Base-by-base conservation (phyloP, 2,113 vertebrate genomes). In the Calidris pugnax region DNA sequence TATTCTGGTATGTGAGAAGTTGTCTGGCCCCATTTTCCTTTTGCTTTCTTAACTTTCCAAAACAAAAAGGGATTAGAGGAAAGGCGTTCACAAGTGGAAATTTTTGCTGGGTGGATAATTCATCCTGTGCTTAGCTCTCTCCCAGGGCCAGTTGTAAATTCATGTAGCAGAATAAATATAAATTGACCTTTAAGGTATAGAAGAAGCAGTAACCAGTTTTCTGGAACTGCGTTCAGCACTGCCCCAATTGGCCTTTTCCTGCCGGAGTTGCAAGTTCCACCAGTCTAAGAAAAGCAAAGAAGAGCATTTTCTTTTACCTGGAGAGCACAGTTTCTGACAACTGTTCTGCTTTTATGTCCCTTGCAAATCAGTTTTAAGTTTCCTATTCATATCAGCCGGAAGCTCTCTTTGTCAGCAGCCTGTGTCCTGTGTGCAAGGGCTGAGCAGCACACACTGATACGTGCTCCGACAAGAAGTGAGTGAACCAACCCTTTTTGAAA, bases 11-110 rank as follows among this genome's bases (percentile, higher is more conserved):
- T 62, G 74, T 27, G 66, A 83, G 47, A 86, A 92, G 15, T 78
- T 47, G 67, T 30, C 88, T 69, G 87, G 71, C 68, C 68, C 73
- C 2, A 3, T 62, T 90, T 67, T 89, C 77, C 67, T 69, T 92
- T 75, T 89, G 85, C 82, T 85, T 94, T 95, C 92, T 88, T 92
- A 83, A 76, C 76, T 57, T 94, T 91, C 78, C 80, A 76, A 88
- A 96, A 97, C 88, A 91, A 87, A 76, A 92, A 76, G 41, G n/a
- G 67, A 86, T 86, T 50, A 87, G 84, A 97, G 92, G 95, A 96
- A 97, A 97, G 96, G 91, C 89, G 86, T 95, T 95, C 89, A 95
- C 89, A 94, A 95, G 77, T 76, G 95, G 95, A 95, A 96, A 87
- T 64, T 90, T 90, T 78, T 87, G 71, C 83, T 47, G 89, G 91